Base-by-base conservation (phyloP, 2,888 invertebrate species). In the Polia nebulosa region DNA sequence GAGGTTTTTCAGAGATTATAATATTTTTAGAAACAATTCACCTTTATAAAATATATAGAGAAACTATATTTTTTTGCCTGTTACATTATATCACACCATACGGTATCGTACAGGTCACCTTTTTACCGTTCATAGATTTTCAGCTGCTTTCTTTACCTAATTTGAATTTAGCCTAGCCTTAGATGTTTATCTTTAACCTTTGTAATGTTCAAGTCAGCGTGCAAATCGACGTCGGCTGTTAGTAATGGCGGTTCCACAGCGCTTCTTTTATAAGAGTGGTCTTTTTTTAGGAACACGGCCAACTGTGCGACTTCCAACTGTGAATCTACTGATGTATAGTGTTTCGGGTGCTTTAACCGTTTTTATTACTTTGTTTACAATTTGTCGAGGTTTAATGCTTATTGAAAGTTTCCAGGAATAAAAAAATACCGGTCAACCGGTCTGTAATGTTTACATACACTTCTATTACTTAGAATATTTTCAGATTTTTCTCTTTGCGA, bases 171-270 rank as follows among this genome's bases (percentile, higher is more conserved):
- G 34, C 13, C 51, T 13, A 52, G 9, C 17, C 15, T 32, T 39
- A 36, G 39, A 61, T 72, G 9, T 71, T 56, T 45, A 52, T 66
- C 52, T 45, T 20, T 17, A 55, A 39, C 36, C 56, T 60, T 72
- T 9, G 20, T 58, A 52, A 60, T 47, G 67, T 62, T 34, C 20
- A 47, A 57, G 47, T 44, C 36, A 27, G 68, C 52, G 27, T 57
- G 74, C 60, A 78, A 76, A 78, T 78, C 68, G 76, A 72, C 41
- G 68, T 22, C 76, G 27, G 49, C 72, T 76, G 73, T 56, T 59
- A 49, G 80, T 73, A 80, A 80, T 76, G 74, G 58, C 60, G 60
- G 68, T 60, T 62, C 22, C 25, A 27, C 56, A n/a, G n/a, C 34
- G 47, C 52, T 68, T 67, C 47, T 66, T 76, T 63, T 60, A 55